A percentile compares a stretch with the other conserved stretches of the same genome.
Evolutionary conservation across 2,797 vertebrate species (phyloP).

Genomic region (Margarornis squamiger): DNA sequence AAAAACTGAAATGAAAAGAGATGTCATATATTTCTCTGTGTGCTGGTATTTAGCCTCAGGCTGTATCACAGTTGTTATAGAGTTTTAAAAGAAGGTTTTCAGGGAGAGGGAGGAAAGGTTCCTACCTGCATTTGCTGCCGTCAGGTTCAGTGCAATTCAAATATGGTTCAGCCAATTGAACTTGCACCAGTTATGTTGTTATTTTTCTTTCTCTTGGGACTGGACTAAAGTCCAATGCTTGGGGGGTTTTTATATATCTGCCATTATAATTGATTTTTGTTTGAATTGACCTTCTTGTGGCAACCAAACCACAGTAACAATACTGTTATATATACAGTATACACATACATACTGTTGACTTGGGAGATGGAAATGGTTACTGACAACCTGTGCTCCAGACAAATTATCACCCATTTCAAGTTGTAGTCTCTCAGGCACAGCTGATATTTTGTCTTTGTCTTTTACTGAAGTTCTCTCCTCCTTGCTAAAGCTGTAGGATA

Average conservation of each 20-base stretch:
- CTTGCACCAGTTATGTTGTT: not conserved
- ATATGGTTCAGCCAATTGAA: not conserved
- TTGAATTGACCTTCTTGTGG: not conserved
- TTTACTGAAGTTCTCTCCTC: not conserved
- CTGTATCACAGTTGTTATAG: not conserved
- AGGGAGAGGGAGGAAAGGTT: not conserved
- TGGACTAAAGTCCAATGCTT: not conserved
- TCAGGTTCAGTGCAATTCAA: not conserved
- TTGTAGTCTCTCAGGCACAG: not conserved
- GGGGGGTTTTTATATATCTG: fast-evolving
- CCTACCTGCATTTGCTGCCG: not conserved
- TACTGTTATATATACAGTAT: too few species aligned
- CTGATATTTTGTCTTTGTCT: not conserved
- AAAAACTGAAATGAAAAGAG: not conserved
- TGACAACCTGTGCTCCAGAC: not conserved
- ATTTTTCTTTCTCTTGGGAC: not conserved
- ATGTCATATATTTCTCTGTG: not conserved
- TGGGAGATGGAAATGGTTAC: not conserved
- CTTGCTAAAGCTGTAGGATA: not conserved
- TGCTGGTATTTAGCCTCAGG: not conserved
- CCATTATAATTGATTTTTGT: not conserved
- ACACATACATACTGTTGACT: not conserved
- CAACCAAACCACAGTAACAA: not conserved
- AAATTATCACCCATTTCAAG: fast-evolving
- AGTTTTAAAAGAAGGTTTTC: not conserved